Base-by-base conservation (phyloP, 2,888 invertebrate genomes). In the Hirtodrosophila histrioides region DNA sequence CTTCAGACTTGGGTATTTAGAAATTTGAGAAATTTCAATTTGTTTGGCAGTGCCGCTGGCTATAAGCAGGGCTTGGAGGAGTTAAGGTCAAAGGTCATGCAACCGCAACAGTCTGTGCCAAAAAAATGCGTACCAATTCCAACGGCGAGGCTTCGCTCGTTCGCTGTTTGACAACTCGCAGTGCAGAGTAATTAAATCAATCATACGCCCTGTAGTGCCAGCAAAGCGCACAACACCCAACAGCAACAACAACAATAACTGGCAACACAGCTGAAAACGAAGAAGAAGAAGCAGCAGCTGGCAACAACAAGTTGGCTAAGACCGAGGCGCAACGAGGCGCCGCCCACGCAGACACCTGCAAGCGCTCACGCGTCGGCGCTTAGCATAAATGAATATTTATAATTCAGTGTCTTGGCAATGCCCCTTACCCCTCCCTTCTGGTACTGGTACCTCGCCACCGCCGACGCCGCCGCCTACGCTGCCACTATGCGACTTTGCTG, bases 381-480 rank as follows among this genome's bases (percentile, higher is more conserved):
- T 87, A 77, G 78, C 84, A 87, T 87, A 84, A 84, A 84, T 84
- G 84, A 84, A 84, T 84, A 84, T 84, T 84, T 84, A 87, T 84
- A 84, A 84, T 86, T 84, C 83, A 50, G 63, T 69, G 72, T 69
- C 77, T 79, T 82, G 71, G 51, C 61, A 36, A 12, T 27, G 39
- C 23, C 29, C 37, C n/a, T 3, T 4, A 1, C 37, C 29, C 33
- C 12, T 3, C 5, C 5, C 17, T 3, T 27, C 27, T 27, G 27
- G 3, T 27, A 27, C 27, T 27, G n/a, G n/a, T n/a, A n/a, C n/a
- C n/a, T n/a, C n/a, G n/a, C n/a, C 9, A 0, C 10, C 2, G 6
- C 3, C 43, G 3, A 23, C 33, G 36, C 49, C 54, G 9, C 11
- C 39, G 8, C 43, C 41, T 24, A 1, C 27, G 31, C 27, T 27